Percentiles rank a stretch among this genome's conserved stretches.
phyloP scores from a whole-genome alignment of 2,888 invertebrate genomes.

The Himalopsyche anomala region DNA sequence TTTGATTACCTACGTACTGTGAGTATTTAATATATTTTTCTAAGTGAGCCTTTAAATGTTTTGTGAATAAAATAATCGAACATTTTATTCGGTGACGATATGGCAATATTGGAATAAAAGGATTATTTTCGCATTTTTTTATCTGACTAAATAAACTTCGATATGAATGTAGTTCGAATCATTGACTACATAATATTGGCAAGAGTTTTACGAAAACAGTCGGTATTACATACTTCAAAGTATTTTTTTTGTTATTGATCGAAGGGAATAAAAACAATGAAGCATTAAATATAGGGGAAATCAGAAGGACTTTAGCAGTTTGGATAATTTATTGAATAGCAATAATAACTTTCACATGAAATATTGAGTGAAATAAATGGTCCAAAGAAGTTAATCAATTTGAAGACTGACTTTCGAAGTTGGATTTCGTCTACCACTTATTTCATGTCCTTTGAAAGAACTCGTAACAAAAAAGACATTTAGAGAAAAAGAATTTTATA shows the following conservation, averaged over 20 bases:
- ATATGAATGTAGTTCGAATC: neutral
- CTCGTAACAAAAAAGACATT: constrained; percentile 39
- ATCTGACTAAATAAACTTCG: too few species aligned
- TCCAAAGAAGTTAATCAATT: constrained; percentile 41
- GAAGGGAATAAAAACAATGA: constrained; percentile 13
- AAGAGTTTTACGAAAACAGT: constrained; percentile 10
- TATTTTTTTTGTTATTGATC: neutral
- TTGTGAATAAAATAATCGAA: too few species aligned
- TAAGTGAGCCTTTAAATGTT: too few species aligned
- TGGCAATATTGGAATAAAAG: too few species aligned
- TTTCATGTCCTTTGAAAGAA: constrained; percentile 25
- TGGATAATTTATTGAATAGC: constrained; percentile 41
- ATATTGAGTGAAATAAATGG: constrained; percentile 42
- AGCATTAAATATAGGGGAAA: constrained; percentile 22
- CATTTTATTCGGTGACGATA: too few species aligned
- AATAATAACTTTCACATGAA: constrained; percentile 43
- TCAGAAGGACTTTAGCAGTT: constrained; percentile 32
- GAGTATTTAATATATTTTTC: neutral
- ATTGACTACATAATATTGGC: neutral
- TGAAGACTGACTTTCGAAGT: constrained; percentile 32
- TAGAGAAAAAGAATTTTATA: constrained; percentile 37
- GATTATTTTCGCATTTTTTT: too few species aligned
- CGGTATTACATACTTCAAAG: neutral
- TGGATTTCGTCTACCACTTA: constrained; percentile 32
- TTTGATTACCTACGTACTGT: too few species aligned